A percentile compares a stretch with the other conserved stretches of the same genome.
Conservation (phyloP, 30 jellyfish, hydroid and myxozoan species). For the Rhopilema esculentum region DNA sequence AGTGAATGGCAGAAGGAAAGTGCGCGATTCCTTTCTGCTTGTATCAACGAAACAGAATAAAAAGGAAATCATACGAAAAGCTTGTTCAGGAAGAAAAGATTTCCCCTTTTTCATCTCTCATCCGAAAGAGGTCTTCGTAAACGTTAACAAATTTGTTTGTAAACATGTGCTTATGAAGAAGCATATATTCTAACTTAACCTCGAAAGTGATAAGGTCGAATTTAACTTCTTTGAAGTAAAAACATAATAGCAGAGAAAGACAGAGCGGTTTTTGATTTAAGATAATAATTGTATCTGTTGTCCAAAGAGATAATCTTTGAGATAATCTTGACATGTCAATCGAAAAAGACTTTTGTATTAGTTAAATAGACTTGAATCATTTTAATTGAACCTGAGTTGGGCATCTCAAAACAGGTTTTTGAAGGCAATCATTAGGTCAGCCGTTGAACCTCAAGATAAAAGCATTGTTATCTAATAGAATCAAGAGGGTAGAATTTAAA, state of each 20-base stretch:
- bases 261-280: background rate
- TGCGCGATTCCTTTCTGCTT: too few relatives aligned
- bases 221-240: background rate
- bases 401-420: background rate
- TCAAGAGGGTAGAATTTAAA: background rate
- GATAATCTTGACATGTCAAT: constrained; percentile 21
- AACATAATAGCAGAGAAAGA: background rate
- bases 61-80: too few relatives aligned
- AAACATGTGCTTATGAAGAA: background rate
- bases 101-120: background rate
- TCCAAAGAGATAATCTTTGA: background rate
- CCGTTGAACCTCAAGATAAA: background rate
- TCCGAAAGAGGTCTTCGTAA: background rate
- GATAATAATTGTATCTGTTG: constrained; percentile 7
- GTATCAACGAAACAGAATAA: too few relatives aligned
- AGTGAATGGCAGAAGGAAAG: too few relatives aligned
- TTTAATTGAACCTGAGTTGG: background rate
- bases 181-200: background rate
- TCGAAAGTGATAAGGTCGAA: background rate
- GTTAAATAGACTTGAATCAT: background rate
- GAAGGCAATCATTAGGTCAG: background rate
- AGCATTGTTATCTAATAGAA: background rate
- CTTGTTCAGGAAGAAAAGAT: too few relatives aligned
- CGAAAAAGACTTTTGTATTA: constrained; percentile 14
- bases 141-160: background rate